phyloP scores from a whole-genome alignment of 2,797 vertebrate genomes.

The Peromyscus aztecus region DNA sequence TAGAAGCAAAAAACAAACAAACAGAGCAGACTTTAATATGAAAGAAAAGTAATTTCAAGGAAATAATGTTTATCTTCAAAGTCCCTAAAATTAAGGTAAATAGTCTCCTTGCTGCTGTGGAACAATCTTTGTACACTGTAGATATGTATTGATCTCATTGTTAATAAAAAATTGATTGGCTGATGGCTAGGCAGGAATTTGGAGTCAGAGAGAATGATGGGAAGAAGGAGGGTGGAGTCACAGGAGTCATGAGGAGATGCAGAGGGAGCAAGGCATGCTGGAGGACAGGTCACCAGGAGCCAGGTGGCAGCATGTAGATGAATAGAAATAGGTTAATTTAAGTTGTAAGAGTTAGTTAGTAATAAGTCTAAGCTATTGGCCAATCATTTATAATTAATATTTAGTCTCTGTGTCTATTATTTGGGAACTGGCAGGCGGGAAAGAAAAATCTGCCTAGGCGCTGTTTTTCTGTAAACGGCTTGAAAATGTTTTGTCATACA shows the following conservation, averaged over 20 bases:
- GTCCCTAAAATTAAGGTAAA: not conserved
- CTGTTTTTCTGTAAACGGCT: not conserved
- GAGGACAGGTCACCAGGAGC: not conserved
- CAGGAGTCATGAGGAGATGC: not conserved
- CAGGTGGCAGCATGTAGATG: not conserved
- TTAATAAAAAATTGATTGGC: not conserved
- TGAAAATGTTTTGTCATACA: conserved; percentile 23
- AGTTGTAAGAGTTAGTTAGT: not conserved
- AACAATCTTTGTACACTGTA: not conserved
- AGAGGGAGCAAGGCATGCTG: not conserved
- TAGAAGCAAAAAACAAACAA: not conserved
- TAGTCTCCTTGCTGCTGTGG: not conserved
- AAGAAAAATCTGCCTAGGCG: not conserved
- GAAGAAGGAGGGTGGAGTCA: too few species aligned
- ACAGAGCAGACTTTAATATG: not conserved
- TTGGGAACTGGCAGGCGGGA: not conserved
- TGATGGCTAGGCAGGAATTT: not conserved
- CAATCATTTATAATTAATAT: not conserved
- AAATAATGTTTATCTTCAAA: not conserved
- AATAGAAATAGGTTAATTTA: not conserved
- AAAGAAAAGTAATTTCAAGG: conserved; percentile 31
- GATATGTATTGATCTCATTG: not conserved
- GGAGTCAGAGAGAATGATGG: too few species aligned
- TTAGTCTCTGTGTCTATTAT: not conserved
- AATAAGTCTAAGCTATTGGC: not conserved